phyloP scores from a whole-genome alignment of 2,797 vertebrate species.

The Macrochelys suwanniensis region DNA sequence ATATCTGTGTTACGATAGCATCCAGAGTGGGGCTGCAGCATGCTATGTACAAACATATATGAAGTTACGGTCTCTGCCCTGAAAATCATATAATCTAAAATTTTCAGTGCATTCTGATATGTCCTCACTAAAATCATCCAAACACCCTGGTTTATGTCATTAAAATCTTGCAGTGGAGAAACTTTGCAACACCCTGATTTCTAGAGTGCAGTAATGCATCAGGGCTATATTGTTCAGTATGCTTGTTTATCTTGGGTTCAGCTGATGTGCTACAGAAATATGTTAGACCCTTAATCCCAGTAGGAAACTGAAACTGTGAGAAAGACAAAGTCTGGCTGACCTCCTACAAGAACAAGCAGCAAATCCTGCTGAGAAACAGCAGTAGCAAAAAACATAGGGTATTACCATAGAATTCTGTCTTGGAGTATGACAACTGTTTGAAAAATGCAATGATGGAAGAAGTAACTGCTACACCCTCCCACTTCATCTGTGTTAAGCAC shows the following conservation, averaged over 20 bases:
- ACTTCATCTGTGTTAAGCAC: constrained; percentile 70
- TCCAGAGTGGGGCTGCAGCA: not conserved
- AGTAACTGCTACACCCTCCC: constrained; percentile 64
- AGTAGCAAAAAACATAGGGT: constrained; percentile 70
- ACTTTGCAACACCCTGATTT: constrained; percentile 53
- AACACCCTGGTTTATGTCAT: constrained; percentile 16
- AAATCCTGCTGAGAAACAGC: constrained; percentile 80
- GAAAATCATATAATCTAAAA: not conserved
- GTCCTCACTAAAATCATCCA: not conserved
- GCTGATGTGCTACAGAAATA: constrained; percentile 80
- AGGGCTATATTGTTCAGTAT: constrained; percentile 53
- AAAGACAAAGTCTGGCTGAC: constrained; percentile 84
- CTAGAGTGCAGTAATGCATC: not conserved
- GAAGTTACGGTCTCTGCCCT: not conserved
- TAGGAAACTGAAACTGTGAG: constrained; percentile 83
- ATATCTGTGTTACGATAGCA: not conserved
- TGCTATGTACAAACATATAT: not conserved
- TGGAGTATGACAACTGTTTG: constrained; percentile 74
- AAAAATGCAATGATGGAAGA: constrained; percentile 71
- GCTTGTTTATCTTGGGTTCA: constrained; percentile 82
- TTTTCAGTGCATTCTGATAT: not conserved
- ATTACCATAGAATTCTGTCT: constrained; percentile 73
- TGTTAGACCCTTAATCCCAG: constrained; percentile 78
- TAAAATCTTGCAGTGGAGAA: not conserved
- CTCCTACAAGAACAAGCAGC: constrained; percentile 77